A percentile compares a stretch with the other conserved stretches of the same genome.
These are phyloP conservation scores for Plutella xylostella DNA, from an alignment of 2,888 invertebrate genomes.

Conservation along the genomic window DNA sequence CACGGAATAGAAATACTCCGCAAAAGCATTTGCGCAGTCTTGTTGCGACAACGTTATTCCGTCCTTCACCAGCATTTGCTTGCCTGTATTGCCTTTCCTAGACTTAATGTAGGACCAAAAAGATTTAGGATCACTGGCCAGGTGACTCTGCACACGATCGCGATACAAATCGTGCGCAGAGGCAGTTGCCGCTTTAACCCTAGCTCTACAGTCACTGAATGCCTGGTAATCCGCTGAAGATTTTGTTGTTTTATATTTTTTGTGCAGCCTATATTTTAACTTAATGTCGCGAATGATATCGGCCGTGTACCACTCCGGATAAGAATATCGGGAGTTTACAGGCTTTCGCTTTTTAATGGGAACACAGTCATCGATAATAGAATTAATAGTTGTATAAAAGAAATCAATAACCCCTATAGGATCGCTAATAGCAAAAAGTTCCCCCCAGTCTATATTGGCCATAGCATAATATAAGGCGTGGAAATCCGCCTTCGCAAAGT, in stretches of 20 bases:
- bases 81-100: background rate
- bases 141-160: constrained; percentile 1
- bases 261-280: constrained; percentile 8
- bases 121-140: constrained; percentile 7
- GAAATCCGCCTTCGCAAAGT: constrained; percentile 17
- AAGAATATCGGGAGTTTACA: constrained; percentile 8
- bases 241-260: constrained; percentile 7
- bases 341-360: constrained; percentile 13
- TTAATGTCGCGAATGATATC: constrained; percentile 15
- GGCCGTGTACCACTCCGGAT: constrained; percentile 18
- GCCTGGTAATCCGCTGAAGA: constrained; percentile 1
- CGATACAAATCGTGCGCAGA: constrained; percentile 1
- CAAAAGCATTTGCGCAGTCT: constrained; percentile 9
- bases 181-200: constrained; percentile 2
- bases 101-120: constrained; percentile 11
- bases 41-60: constrained; percentile 2
- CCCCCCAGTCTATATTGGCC: constrained; percentile 12
- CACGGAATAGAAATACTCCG: constrained; percentile 8
- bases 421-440: constrained; percentile 6
- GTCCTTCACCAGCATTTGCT: constrained; percentile 1
- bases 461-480: constrained; percentile 9
- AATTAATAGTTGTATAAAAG: constrained; percentile 14
- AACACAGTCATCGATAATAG: constrained; percentile 11
- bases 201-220: constrained; percentile 5
- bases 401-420: constrained; percentile 3